A percentile compares a stretch with the other conserved stretches of the same genome.
Conservation (phyloP, 2,888 invertebrate genomes). For the Sphaerophoria rueppellii region DNA sequence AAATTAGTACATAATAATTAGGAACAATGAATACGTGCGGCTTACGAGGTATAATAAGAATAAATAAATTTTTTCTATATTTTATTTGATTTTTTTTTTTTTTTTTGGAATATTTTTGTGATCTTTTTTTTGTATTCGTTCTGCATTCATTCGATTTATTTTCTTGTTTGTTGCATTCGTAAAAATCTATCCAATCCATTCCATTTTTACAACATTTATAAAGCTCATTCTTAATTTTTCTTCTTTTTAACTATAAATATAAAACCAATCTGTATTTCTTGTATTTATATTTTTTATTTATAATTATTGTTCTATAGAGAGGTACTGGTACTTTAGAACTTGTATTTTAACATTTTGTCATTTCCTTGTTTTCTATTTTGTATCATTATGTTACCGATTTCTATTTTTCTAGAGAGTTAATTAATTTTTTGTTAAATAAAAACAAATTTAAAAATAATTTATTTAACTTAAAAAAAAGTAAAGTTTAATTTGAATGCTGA, state of each 20-base stretch:
- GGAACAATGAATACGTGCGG: constrained; percentile 72
- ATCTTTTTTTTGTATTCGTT: constrained; percentile 21
- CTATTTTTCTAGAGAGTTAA: not conserved
- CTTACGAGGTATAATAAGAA: constrained; percentile 64
- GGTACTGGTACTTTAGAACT: constrained; percentile 71
- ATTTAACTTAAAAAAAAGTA: constrained; percentile 7
- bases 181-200: constrained; percentile 43
- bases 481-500: constrained; percentile 51
- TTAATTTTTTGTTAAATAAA: not conserved
- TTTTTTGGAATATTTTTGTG: constrained; percentile 2
- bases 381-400: constrained; percentile 32
- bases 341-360: constrained; percentile 37
- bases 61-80: constrained; percentile 49
- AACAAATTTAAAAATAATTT: not conserved
- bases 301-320: constrained; percentile 59
- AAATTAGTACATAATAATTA: constrained; percentile 52
- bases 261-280: constrained; percentile 37
- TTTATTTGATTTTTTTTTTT: constrained; percentile 5
- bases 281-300: constrained; percentile 37
- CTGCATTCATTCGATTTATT: constrained; percentile 4
- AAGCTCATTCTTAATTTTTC: constrained; percentile 54
- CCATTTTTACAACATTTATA: constrained; percentile 39
- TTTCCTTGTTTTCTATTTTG: constrained; percentile 57
- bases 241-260: constrained; percentile 35
- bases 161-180: constrained; percentile 12